These are phyloP conservation scores for Hydrochoerus hydrochaeris DNA, from an alignment of 2,113 vertebrate genomes.

Conservation along the genomic window DNA sequence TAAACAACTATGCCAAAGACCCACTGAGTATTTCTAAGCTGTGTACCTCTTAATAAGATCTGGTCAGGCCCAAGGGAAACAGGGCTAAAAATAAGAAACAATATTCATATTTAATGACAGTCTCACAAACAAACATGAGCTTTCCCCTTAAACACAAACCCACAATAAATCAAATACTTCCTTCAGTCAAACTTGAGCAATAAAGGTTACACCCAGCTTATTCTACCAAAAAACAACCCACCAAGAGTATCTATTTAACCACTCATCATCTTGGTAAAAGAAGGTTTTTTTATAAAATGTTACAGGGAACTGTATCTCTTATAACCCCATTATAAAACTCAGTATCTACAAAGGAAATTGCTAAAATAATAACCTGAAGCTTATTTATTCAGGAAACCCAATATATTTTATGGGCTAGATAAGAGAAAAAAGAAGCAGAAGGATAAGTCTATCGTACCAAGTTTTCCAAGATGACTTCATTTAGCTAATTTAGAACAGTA, in stretches of 20 bases:
- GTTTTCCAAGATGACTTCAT: background rate
- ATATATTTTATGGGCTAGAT: constrained; percentile 29
- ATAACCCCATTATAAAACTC: background rate
- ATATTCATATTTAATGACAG: constrained; percentile 59
- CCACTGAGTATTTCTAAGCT: constrained; percentile 98
- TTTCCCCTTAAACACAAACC: constrained; percentile 41
- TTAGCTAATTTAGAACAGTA: background rate
- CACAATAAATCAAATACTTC: constrained; percentile 11
- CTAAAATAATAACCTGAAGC: background rate
- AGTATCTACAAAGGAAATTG: background rate
- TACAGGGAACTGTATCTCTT: background rate
- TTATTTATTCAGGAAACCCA: constrained; percentile 21
- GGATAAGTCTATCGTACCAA: background rate
- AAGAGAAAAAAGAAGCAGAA: background rate
- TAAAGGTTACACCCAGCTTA: background rate
- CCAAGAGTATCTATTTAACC: background rate
- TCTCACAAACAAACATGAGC: background rate
- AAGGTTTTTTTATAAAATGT: background rate
- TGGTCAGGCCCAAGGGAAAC: constrained; percentile 96
- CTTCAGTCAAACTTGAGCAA: background rate
- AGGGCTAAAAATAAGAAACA: constrained; percentile 87
- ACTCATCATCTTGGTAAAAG: background rate
- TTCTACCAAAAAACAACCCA: background rate
- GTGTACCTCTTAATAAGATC: constrained; percentile 95
- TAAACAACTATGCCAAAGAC: constrained; percentile 96